phyloP scores from a whole-genome alignment of 2,888 invertebrate genomes.

The Caenorhabditis sp. region DNA sequence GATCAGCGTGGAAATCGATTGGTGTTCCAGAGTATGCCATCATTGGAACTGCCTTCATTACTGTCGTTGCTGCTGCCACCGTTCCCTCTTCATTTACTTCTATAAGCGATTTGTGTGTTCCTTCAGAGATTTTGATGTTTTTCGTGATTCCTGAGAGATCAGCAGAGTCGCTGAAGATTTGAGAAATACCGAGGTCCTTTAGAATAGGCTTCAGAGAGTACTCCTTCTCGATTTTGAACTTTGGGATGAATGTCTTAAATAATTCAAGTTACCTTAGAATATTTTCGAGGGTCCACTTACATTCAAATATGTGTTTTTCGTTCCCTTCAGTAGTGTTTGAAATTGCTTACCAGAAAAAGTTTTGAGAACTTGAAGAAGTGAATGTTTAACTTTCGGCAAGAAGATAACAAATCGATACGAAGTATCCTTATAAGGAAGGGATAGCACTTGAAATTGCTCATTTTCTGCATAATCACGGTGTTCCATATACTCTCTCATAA shows the following conservation, averaged over 20 bases:
- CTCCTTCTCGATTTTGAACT: conserved; percentile 33
- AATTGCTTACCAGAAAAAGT: conserved; percentile 16
- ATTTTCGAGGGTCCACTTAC: no score
- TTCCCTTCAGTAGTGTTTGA: conserved; percentile 4
- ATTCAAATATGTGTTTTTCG: conserved; percentile 10
- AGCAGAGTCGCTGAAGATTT: conserved; percentile 25
- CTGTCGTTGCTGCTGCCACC: conserved; percentile 55
- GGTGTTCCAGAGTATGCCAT: conserved; percentile 2
- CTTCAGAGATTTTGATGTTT: conserved; percentile 53
- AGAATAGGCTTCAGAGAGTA: conserved; percentile 12
- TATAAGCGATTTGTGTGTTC: conserved; percentile 59
- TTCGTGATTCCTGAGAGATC: conserved; percentile 31
- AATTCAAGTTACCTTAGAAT: background rate
- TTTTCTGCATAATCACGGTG: conserved; percentile 18
- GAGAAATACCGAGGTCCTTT: conserved; percentile 17
- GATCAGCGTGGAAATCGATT: conserved; percentile 51
- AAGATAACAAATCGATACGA: conserved; percentile 49
- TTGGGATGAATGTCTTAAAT: conserved; percentile 34
- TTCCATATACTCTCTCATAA: conserved; percentile 15
- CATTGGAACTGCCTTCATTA: conserved; percentile 26
- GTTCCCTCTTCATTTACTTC: conserved; percentile 60
- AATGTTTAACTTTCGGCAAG: conserved; percentile 55
- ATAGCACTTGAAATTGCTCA: conserved; percentile 39
- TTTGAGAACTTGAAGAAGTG: conserved; percentile 29
- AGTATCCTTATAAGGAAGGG: conserved; percentile 42